phyloP scores from a whole-genome alignment of 2,797 vertebrate species.

The Artibeus lituratus region DNA sequence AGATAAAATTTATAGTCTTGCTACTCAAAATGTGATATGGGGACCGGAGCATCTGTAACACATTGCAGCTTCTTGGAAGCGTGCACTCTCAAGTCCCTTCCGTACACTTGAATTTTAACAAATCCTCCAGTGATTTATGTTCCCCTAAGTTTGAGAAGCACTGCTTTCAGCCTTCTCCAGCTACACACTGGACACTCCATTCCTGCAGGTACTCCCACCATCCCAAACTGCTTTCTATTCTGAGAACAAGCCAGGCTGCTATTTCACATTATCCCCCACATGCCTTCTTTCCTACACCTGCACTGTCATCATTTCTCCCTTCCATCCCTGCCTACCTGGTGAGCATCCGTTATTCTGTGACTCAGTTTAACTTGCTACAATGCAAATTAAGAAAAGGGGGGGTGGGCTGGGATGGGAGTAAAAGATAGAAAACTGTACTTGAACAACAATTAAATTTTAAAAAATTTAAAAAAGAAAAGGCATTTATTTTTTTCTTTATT shows the following conservation, averaged over 20 bases:
- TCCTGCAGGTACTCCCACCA: neutral
- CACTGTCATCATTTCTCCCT: neutral
- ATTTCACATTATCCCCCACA: rapidly evolving
- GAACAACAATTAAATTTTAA: too few relatives aligned
- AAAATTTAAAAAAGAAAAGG: neutral
- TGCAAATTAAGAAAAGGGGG: neutral
- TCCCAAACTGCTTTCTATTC: neutral
- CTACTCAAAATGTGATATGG: neutral
- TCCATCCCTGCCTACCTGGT: neutral
- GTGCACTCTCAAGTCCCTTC: neutral
- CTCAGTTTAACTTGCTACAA: neutral
- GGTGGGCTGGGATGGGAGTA: too few relatives aligned
- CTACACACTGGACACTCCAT: neutral
- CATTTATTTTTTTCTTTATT: neutral
- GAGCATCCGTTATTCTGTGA: neutral
- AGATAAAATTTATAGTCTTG: neutral
- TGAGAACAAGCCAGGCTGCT: neutral
- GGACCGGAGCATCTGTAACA: neutral
- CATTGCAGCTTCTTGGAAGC: neutral
- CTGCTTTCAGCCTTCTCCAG: neutral
- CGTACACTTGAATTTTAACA: neutral
- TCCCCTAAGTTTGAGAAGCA: neutral
- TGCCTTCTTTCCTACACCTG: neutral
- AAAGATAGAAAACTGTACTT: too few relatives aligned
- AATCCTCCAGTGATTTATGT: neutral